A percentile compares a stretch with the other conserved stretches of the same genome.
Conservation (phyloP, 2,888 invertebrate species). For the Lymantria dispar region DNA sequence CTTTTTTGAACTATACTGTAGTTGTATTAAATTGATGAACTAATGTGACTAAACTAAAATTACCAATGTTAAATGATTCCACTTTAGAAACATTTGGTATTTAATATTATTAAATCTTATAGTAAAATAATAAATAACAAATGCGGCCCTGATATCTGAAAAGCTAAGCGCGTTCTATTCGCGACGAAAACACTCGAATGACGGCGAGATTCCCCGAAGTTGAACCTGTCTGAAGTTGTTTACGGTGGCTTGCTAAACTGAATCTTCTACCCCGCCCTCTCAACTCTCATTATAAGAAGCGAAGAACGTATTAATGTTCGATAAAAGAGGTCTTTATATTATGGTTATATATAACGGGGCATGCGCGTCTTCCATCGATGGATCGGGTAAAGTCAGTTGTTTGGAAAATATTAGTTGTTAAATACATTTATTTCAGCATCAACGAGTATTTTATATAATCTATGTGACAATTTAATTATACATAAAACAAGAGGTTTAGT, state of each 20-base stretch:
- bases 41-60: too few species aligned
- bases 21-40: too few species aligned
- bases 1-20: too few species aligned
- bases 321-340: conserved; percentile 30
- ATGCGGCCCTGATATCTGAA: conserved; percentile 30
- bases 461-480: too few species aligned
- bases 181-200: conserved; percentile 41
- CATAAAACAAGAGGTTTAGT: too few species aligned
- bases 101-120: background rate
- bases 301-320: conserved; percentile 31
- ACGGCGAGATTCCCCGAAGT: conserved; percentile 39
- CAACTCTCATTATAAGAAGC: conserved; percentile 28
- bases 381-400: conserved; percentile 31
- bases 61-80: too few species aligned
- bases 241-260: conserved; percentile 32
- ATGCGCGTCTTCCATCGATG: conserved; percentile 53
- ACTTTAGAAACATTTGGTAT: too few species aligned
- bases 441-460: too few species aligned
- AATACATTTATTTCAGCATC: too few species aligned
- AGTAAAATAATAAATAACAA: background rate
- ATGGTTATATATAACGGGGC: conserved; percentile 40
- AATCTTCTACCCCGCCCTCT: conserved; percentile 28
- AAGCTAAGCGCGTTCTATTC: conserved; percentile 38
- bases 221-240: conserved; percentile 50
- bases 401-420: conserved; percentile 5